These are phyloP conservation scores for Aphaenogaster ashmeadi DNA, from an alignment of 1,140 invertebrate species.

Conservation along the genomic window DNA sequence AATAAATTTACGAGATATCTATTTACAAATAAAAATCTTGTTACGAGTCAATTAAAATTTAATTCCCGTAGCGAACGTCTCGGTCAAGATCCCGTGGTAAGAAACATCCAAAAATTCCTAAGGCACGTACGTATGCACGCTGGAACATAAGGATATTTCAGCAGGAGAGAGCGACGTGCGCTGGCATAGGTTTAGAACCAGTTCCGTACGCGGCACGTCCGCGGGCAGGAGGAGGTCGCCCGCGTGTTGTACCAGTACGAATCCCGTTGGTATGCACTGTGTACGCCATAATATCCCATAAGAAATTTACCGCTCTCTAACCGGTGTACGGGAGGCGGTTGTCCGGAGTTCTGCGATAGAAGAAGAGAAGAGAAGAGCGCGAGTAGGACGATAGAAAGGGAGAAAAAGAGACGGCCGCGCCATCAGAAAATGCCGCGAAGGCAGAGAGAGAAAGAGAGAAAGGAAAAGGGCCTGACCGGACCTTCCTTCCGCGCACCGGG, in stretches of 20 bases:
- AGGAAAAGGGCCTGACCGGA: slow-evolving; percentile 46
- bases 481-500: slow-evolving; percentile 75
- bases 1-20: neutral
- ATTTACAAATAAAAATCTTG: slow-evolving; percentile 1
- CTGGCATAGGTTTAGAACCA: slow-evolving; percentile 79
- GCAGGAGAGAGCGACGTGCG: slow-evolving; percentile 44
- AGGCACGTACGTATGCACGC: slow-evolving; percentile 26
- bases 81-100: neutral
- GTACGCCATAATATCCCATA: slow-evolving; percentile 83
- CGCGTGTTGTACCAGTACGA: slow-evolving; percentile 81
- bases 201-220: slow-evolving; percentile 70
- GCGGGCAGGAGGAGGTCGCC: slow-evolving; percentile 72
- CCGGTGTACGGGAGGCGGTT: slow-evolving; percentile 70
- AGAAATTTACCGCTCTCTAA: slow-evolving; percentile 84
- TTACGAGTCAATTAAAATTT: neutral
- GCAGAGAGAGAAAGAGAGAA: slow-evolving; percentile 48
- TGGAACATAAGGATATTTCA: slow-evolving; percentile 47
- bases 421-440: slow-evolving; percentile 60
- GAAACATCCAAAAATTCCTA: neutral
- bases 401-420: slow-evolving; percentile 21
- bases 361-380: slow-evolving; percentile 36
- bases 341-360: slow-evolving; percentile 50
- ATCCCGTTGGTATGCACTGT: slow-evolving; percentile 84
- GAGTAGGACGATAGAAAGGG: slow-evolving; percentile 14
- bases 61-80: slow-evolving; percentile 26